These are phyloP conservation scores for Drosophila aff. DNA, from an alignment of 1,140 invertebrate species.

Conservation along the genomic window DNA sequence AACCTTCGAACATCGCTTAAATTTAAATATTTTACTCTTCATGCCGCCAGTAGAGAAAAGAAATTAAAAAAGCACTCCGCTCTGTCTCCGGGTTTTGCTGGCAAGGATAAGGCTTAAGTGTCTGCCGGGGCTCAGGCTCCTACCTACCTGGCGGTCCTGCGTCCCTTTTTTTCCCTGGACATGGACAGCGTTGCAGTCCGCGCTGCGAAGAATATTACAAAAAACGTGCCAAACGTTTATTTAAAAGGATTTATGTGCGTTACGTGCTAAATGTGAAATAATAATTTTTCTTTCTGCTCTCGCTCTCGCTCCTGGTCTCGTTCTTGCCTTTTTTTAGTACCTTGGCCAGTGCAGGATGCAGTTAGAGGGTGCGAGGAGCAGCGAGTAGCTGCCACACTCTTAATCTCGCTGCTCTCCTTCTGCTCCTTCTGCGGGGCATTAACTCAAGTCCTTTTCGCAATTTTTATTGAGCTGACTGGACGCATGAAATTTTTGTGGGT, in stretches of 20 bases:
- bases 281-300: slow-evolving; percentile 73
- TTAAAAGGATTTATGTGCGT: slow-evolving; percentile 84
- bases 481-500: slow-evolving; percentile 77
- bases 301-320: background rate
- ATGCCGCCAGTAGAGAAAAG: slow-evolving; percentile 23
- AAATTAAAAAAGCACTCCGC: slow-evolving; percentile 47
- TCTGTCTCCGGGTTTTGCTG: slow-evolving; percentile 26
- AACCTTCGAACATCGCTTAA: background rate
- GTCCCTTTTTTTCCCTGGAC: slow-evolving; percentile 21
- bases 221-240: slow-evolving; percentile 84
- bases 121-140: slow-evolving; percentile 34
- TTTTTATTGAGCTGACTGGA: slow-evolving; percentile 74
- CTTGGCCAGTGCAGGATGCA: slow-evolving; percentile 59
- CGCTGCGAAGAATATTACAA: slow-evolving; percentile 73
- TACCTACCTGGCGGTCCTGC: slow-evolving; percentile 29
- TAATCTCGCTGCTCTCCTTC: slow-evolving; percentile 1
- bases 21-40: slow-evolving; percentile 13
- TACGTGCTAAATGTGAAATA: slow-evolving; percentile 84
- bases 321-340: slow-evolving; percentile 23
- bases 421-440: slow-evolving; percentile 53
- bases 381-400: background rate
- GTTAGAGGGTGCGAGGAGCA: slow-evolving; percentile 15
- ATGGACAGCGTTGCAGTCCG: slow-evolving; percentile 23
- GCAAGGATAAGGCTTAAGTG: slow-evolving; percentile 61
- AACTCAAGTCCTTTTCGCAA: slow-evolving; percentile 73